Evolutionary conservation across 2,113 vertebrate genomes (phyloP), one percentile per base, ranked within the genome.

Genomic region (Ancistrus triradiatus): DNA sequence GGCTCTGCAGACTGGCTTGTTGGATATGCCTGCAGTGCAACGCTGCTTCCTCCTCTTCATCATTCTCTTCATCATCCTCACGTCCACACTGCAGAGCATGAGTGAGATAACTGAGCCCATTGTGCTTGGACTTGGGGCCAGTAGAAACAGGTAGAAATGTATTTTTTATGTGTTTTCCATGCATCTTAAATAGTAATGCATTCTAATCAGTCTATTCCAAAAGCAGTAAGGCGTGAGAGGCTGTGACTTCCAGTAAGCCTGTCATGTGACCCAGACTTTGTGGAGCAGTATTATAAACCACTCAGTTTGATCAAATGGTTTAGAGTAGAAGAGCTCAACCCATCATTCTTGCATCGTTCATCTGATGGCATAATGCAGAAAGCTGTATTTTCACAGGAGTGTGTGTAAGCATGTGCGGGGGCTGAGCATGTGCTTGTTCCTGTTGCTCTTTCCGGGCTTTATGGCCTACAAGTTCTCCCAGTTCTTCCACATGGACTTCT

Each of bases 401-500:
- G 57, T 86, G 31, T 94, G 90, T 90, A 91, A 89, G 74, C 92
- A 93, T 66, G 79, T 90, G 51, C 88, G 92, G 0, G 90, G 88
- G 7, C 69, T 93, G 78, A 90, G 86, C 76, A 87, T 92, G 87
- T 94, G 91, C 81, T 77, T 91, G 21, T 86, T 94, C 43, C 79
- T 94, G 22, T 75, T 94, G 78, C 25, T 91, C 9, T 91, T 90
- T 65, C 92, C 92, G 0, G 83, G 84, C 7, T 89, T 85, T 61
- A 91, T 94, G 92, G 91, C 92, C 7, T 92, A 84, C 70, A 89
- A 88, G 77, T 89, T 94, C 22, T 86, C 87, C n/a, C 89, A 86
- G 74, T 88, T 92, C 80, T 94, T 94, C 84, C 87, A 90, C 68
- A 89, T 92, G 90, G 91, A 93, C 71, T 92, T 93, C 78, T 94